A percentile compares a stretch with the other conserved stretches of the same genome.
Conservation (phyloP, 2,113 vertebrate genomes). For the Cathartes aura region DNA sequence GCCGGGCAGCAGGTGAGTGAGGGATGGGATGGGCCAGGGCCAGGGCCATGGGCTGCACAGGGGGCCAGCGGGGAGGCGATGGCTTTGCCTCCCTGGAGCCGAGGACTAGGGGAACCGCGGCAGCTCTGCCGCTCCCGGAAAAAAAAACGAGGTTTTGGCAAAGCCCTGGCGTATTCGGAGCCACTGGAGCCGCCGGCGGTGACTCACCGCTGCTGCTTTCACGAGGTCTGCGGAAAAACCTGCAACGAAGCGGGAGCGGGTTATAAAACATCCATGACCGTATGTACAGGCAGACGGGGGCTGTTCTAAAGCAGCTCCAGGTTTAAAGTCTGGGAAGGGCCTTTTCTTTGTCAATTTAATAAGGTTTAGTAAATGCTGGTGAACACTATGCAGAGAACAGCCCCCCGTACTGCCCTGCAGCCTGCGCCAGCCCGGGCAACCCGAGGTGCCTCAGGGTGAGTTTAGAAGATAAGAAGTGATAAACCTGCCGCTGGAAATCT, state of each 20-base stretch:
- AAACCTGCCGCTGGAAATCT: neutral
- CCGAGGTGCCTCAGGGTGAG: accelerated
- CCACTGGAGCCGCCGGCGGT: accelerated
- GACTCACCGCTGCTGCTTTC: conserved; percentile 39
- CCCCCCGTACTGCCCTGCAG: neutral
- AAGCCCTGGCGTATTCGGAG: neutral
- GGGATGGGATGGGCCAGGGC: neutral
- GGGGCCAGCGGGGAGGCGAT: accelerated
- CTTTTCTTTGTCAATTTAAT: neutral
- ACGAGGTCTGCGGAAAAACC: neutral
- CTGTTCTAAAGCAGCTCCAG: neutral
- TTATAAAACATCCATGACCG: accelerated
- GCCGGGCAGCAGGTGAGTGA: accelerated
- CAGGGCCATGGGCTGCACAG: neutral
- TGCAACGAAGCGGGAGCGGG: neutral
- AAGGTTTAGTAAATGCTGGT: neutral
- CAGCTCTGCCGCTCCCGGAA: neutral
- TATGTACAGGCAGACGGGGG: accelerated
- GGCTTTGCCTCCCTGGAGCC: neutral
- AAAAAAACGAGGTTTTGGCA: neutral
- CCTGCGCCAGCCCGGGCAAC: neutral
- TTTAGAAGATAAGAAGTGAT: neutral
- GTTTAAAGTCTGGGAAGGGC: neutral
- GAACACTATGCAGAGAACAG: accelerated
- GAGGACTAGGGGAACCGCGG: accelerated